A percentile compares a stretch with the other conserved stretches of the same genome.
phyloP scores from a whole-genome alignment of 64 coral and sea anemone genomes.

The Montipora efflorescens region DNA sequence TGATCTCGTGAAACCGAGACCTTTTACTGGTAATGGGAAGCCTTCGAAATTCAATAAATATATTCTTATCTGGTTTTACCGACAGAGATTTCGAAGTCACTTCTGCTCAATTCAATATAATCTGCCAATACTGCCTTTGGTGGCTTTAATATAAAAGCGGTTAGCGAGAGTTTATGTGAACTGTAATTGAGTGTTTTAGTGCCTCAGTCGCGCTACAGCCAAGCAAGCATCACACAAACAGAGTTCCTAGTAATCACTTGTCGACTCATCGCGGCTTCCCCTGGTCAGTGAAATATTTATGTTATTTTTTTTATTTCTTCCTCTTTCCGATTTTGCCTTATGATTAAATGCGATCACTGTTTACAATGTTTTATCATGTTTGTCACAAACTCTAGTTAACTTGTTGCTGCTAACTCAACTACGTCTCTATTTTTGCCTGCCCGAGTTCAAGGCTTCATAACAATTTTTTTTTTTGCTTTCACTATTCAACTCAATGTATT shows the following conservation, averaged over 20 bases:
- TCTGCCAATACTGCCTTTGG: slow-evolving; percentile 13
- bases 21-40: slow-evolving; percentile 9
- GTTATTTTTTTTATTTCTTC: too few relatives aligned
- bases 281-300: slow-evolving; percentile 4
- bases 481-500: slow-evolving; percentile 26
- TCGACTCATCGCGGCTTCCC: not conserved
- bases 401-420: not conserved
- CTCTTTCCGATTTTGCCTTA: not conserved
- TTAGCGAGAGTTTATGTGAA: not conserved
- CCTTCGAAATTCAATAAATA: not conserved
- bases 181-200: not conserved
- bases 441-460: not conserved
- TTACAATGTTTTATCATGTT: not conserved
- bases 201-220: not conserved
- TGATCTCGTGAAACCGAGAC: not conserved
- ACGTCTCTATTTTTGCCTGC: not conserved
- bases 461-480: not conserved
- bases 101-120: slow-evolving; percentile 13
- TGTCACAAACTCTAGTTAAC: not conserved
- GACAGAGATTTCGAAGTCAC: slow-evolving; percentile 8
- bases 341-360: not conserved
- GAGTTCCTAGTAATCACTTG: not conserved
- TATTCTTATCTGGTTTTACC: slow-evolving; percentile 22
- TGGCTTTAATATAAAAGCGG: not conserved
- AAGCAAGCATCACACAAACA: not conserved